phyloP scores from a whole-genome alignment of 2,113 vertebrate species.

The Pleuronectes platessa region DNA sequence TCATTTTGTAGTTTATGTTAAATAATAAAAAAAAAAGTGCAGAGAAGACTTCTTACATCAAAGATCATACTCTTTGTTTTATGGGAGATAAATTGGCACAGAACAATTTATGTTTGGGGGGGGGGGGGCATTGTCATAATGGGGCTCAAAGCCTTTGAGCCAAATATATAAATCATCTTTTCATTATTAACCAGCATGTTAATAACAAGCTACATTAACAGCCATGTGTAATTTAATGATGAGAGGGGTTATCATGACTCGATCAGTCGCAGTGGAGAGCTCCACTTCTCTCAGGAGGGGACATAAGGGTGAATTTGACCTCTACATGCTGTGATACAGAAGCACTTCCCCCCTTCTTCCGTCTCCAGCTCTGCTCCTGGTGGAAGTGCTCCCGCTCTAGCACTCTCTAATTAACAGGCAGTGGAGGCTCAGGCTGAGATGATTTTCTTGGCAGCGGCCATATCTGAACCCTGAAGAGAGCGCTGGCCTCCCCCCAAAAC shows the following conservation, averaged over 20 bases:
- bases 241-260: neutral
- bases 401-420: constrained; percentile 75
- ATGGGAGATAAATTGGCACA: neutral
- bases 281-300: constrained; percentile 10
- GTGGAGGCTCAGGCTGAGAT: constrained; percentile 53
- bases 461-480: constrained; percentile 57
- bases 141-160: neutral
- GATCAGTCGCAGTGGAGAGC: neutral
- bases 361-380: constrained; percentile 56
- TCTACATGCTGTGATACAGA: constrained; percentile 56
- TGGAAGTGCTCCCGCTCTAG: constrained; percentile 66
- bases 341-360: constrained; percentile 52
- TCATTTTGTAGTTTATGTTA: no score
- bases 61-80: neutral
- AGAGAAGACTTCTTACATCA: no score
- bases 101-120: neutral
- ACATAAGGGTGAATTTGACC: constrained; percentile 37
- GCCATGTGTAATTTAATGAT: constrained; percentile 5
- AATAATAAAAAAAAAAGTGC: no score
- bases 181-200: constrained; percentile 5
- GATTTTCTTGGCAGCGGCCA: constrained; percentile 65
- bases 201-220: neutral
- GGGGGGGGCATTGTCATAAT: neutral
- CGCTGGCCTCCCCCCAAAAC: constrained; percentile 57
- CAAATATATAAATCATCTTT: neutral